Base-by-base conservation (phyloP, 2,797 vertebrate species). In the Poeciliopsis presidionis region DNA sequence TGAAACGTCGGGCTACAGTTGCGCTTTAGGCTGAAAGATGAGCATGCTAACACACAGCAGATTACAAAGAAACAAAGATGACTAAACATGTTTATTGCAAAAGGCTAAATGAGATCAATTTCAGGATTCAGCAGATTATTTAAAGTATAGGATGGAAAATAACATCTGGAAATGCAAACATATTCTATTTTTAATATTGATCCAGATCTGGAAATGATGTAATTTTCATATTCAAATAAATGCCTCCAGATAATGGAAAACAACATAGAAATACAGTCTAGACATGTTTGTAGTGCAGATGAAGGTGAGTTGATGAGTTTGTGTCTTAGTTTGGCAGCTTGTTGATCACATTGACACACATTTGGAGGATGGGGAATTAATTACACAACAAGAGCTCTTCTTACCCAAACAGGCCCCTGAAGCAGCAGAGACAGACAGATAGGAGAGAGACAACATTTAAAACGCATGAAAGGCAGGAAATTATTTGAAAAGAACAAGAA, bases 371-470 rank as follows among this genome's bases (percentile, higher is more conserved):
- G 82, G 73, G 69, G 75, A 84, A 85, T 85, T 79, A 84, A 85
- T 85, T 80, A 84, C 81, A 69, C 79, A 86, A 88, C 78, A 86
- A 88, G 76, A 91, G 87, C 76, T 96, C 96, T 97, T 97, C 96
- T 97, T 97, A 97, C 96, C 96, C 94, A 96, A 97, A 97, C 55
- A 96, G 95, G 96, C 95, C 96, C 95, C 96, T 97, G 95, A 94
- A 95, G 94, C 95, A 94, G 96, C 94, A 85, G 85, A 92, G 94
- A 95, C 89, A 95, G 95, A 93, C 89, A 14, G 95, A 93, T 88
- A 14, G 80, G 85, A 96, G 88, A 95, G 84, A 96, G 83, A 95
- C 92, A 77, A 91, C 83, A 88, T 87, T 88, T 86, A 91, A 91
- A 92, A 78, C 16, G 39, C 63, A 84, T 73, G 75, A 43, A 72